phyloP scores from a whole-genome alignment of 2,113 vertebrate species.

The Megaleporinus macrocephalus region DNA sequence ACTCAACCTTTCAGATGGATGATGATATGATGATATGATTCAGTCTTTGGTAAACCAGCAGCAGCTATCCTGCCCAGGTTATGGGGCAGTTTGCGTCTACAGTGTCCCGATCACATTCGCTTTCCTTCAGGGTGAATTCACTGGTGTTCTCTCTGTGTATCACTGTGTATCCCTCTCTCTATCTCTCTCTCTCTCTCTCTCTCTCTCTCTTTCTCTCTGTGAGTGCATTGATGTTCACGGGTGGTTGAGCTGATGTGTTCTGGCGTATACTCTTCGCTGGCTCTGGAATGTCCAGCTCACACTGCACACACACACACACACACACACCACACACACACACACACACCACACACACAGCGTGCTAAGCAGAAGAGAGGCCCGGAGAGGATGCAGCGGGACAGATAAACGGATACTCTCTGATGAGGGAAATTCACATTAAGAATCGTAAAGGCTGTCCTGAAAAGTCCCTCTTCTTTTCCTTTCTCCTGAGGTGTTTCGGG shows the following conservation, averaged over 20 bases:
- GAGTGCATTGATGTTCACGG: slow-evolving; percentile 54
- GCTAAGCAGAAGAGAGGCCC: slow-evolving; percentile 29
- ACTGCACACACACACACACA: slow-evolving; percentile 46
- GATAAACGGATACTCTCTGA: slow-evolving; percentile 13
- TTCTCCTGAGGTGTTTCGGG: background rate
- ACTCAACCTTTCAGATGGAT: too few relatives aligned
- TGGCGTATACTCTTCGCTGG: slow-evolving; percentile 50
- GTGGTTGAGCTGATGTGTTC: slow-evolving; percentile 43
- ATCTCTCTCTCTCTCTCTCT: slow-evolving; percentile 33
- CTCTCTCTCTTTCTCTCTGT: slow-evolving; percentile 26
- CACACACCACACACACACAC: slow-evolving; percentile 50
- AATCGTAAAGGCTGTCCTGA: slow-evolving; percentile 21
- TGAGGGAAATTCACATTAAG: slow-evolving; percentile 23
- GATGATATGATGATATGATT: too few relatives aligned
- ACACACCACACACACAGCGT: slow-evolving; percentile 48
- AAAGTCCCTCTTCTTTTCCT: background rate
- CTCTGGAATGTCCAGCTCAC: slow-evolving; percentile 48
- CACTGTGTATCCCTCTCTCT: slow-evolving; percentile 9
- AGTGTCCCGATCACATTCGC: slow-evolving; percentile 1
- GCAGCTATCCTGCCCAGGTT: background rate
- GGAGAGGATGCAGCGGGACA: slow-evolving; percentile 27
- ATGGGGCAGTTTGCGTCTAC: slow-evolving; percentile 11
- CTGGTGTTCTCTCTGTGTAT: slow-evolving; percentile 4
- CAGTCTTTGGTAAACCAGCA: background rate
- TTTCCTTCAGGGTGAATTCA: slow-evolving; percentile 28